A percentile compares a stretch with the other conserved stretches of the same genome.
phyloP scores from a whole-genome alignment of 1,140 invertebrate species.

The Ladona fulva region DNA sequence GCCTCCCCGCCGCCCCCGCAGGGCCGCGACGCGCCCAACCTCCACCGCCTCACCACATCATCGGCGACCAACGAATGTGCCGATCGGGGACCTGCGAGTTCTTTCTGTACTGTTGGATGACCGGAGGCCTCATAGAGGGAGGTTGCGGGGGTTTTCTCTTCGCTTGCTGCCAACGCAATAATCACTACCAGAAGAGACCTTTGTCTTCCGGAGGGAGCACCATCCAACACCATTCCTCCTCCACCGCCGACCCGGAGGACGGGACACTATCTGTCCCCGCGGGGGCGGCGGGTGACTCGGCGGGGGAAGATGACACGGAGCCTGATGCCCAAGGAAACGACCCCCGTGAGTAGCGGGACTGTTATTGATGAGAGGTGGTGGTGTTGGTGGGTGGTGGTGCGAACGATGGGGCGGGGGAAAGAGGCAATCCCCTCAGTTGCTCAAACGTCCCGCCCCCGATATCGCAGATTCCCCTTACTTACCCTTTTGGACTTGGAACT shows the following conservation, averaged over 20 bases:
- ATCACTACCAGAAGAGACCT: slow-evolving; percentile 57
- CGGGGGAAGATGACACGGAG: slow-evolving; percentile 21
- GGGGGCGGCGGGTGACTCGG: slow-evolving; percentile 42
- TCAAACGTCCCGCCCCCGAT: too few relatives aligned
- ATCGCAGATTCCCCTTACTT: too few relatives aligned
- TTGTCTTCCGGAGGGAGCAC: slow-evolving; percentile 36
- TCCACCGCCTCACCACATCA: not conserved
- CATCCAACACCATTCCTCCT: slow-evolving; percentile 23
- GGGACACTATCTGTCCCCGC: slow-evolving; percentile 29
- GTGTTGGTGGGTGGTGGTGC: not conserved
- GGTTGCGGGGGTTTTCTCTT: slow-evolving; percentile 72
- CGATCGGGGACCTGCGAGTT: slow-evolving; percentile 76
- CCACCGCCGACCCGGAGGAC: slow-evolving; percentile 40
- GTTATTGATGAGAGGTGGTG: not conserved
- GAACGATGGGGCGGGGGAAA: not conserved
- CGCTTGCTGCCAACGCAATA: slow-evolving; percentile 73
- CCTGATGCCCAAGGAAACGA: slow-evolving; percentile 41
- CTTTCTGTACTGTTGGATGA: slow-evolving; percentile 86
- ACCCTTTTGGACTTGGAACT: too few relatives aligned
- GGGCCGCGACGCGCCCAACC: not conserved
- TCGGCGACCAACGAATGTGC: slow-evolving; percentile 43
- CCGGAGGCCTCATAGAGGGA: slow-evolving; percentile 75
- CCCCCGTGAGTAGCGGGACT: slow-evolving; percentile 49
- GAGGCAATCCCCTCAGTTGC: too few relatives aligned
- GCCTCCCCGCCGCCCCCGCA: not conserved